phyloP scores from a whole-genome alignment of 2,113 vertebrate species.

The Amblyopsis rosae region DNA sequence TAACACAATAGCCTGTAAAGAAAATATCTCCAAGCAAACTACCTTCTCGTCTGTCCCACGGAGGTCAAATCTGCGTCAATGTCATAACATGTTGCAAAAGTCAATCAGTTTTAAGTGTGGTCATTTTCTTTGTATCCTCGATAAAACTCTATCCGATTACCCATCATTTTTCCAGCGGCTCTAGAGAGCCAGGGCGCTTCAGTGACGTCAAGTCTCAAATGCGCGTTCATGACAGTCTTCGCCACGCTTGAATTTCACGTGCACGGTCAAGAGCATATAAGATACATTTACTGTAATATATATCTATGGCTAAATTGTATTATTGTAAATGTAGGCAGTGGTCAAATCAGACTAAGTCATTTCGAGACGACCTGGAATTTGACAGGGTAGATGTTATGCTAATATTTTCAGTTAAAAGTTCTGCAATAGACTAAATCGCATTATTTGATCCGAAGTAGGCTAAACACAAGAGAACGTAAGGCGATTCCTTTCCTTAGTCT shows the following conservation, averaged over 20 bases:
- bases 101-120: slow-evolving; percentile 12
- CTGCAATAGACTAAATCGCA: no score
- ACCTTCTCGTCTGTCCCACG: slow-evolving; percentile 54
- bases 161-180: slow-evolving; percentile 73
- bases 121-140: slow-evolving; percentile 45
- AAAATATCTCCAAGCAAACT: slow-evolving; percentile 54
- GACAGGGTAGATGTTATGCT: no score
- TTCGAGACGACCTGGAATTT: no score
- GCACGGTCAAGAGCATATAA: slow-evolving; percentile 54
- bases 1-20: slow-evolving; percentile 63
- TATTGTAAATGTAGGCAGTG: background rate
- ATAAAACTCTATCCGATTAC: slow-evolving; percentile 51
- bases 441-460: no score
- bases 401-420: no score
- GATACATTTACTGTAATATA: no score
- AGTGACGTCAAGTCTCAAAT: slow-evolving; percentile 77
- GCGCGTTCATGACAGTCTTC: slow-evolving; percentile 69
- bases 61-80: slow-evolving; percentile 28
- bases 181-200: slow-evolving; percentile 75
- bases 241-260: slow-evolving; percentile 69
- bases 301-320: no score
- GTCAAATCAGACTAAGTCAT: background rate
- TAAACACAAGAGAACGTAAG: no score
- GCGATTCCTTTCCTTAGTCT: no score
- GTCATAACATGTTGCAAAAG: slow-evolving; percentile 22